phyloP scores from a whole-genome alignment of 2,888 invertebrate species.

The Spodoptera exigua region DNA sequence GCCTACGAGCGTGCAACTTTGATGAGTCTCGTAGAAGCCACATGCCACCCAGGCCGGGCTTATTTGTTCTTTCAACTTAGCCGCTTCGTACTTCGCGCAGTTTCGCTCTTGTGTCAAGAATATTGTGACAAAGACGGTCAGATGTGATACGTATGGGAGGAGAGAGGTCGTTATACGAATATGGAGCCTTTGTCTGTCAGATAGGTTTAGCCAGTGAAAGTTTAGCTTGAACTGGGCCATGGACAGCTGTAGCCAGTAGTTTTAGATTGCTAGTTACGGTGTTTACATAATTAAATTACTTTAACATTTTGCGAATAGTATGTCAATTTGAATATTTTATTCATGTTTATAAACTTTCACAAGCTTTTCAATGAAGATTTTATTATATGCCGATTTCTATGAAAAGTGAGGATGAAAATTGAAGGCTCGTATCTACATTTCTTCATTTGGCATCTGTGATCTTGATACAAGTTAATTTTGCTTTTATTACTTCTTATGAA shows the following conservation, averaged over 20 bases:
- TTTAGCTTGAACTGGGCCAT: slow-evolving; percentile 1
- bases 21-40: slow-evolving; percentile 81
- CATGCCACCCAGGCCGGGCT: slow-evolving; percentile 68
- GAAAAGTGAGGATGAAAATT: too few species aligned
- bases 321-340: too few species aligned
- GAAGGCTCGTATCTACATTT: too few species aligned
- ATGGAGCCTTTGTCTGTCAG: slow-evolving; percentile 6
- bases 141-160: slow-evolving; percentile 36
- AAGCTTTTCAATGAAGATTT: too few species aligned
- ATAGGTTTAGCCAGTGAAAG: background rate
- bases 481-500: background rate
- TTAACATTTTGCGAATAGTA: background rate
- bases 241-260: background rate
- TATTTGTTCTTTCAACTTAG: slow-evolving; percentile 77
- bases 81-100: slow-evolving; percentile 59
- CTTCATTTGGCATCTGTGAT: too few species aligned
- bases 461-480: background rate
- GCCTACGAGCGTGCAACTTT: slow-evolving; percentile 80
- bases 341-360: too few species aligned
- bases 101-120: slow-evolving; percentile 59
- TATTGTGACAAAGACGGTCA: slow-evolving; percentile 59
- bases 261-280: background rate
- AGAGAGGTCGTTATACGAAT: slow-evolving; percentile 37
- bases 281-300: background rate
- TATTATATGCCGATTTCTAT: too few species aligned